phyloP scores from a whole-genome alignment of 2,888 invertebrate genomes.

The Zeuzera pyrina region DNA sequence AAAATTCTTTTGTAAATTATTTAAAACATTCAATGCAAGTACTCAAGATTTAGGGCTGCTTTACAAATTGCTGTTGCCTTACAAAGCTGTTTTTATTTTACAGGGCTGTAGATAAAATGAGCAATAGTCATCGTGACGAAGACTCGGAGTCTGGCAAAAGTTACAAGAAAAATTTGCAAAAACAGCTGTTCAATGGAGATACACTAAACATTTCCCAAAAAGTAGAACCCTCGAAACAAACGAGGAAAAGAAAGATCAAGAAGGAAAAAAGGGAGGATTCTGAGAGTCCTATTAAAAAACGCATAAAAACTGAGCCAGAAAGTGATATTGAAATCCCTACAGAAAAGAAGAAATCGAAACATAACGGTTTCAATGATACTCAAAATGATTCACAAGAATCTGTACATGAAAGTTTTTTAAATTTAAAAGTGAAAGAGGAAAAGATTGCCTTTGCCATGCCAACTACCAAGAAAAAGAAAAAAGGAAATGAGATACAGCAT shows the following conservation, averaged over 20 bases:
- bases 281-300: slow-evolving; percentile 6
- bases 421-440: slow-evolving; percentile 36
- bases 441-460: slow-evolving; percentile 15
- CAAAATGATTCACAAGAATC: slow-evolving; percentile 9
- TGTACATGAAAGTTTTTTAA: slow-evolving; percentile 30
- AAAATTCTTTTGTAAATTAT: too few relatives aligned
- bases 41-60: too few relatives aligned
- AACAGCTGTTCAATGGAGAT: slow-evolving; percentile 14
- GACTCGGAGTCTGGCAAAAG: slow-evolving; percentile 15
- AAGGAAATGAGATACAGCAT: slow-evolving; percentile 12
- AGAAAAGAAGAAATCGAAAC: slow-evolving; percentile 21
- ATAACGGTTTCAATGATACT: slow-evolving; percentile 7
- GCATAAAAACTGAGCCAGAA: slow-evolving; percentile 31
- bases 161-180: slow-evolving; percentile 20
- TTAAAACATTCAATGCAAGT: too few relatives aligned
- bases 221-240: slow-evolving; percentile 4
- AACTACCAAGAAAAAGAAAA: slow-evolving; percentile 16
- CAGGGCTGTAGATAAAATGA: slow-evolving; percentile 4
- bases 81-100: slow-evolving; percentile 5
- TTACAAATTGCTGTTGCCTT: too few relatives aligned
- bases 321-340: slow-evolving; percentile 28
- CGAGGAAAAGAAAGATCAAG: slow-evolving; percentile 14
- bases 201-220: neutral
- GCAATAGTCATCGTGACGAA: slow-evolving; percentile 9
- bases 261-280: slow-evolving; percentile 15